Base-by-base conservation (phyloP, 2,888 invertebrate species). In the Polymixis flavicincta region DNA sequence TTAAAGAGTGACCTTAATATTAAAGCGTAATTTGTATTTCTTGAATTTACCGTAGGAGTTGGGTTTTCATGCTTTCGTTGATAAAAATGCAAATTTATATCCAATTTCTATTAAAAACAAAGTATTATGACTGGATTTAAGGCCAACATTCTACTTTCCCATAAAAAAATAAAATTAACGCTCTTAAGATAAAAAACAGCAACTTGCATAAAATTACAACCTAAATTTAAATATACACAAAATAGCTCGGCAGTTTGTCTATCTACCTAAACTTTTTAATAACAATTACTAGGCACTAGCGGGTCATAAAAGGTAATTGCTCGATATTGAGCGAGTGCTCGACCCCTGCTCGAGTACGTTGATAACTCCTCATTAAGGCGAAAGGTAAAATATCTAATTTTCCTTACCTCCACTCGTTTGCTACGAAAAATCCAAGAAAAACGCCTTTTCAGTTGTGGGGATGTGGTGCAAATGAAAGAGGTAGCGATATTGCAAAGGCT, bases 351-450 rank as follows among this genome's bases (percentile, higher is more conserved):
- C 87, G 86, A 89, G 89, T 87, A 76, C 84, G 83, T 82, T 91
- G 92, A 92, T 94, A 93, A 93, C 90, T 92, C 90, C 92, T 93
- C 93, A 94, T 94, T 94, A 94, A 89, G 89, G 71, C 84, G 82
- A 85, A 78, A 88, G 88, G 91, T 90, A 91, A 93, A 93, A 92
- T 92, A 93, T 93, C 93, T 93, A 93, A 95, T 95, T 95, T 94
- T 89, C 91, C 88, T 88, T 91, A 90, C 92, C 90, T 91, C 88
- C 89, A 84, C 89, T 87, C 88, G 87, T 90, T 90, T 89, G 90
- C 90, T 92, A 91, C 90, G 92, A 93, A 94, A 94, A 93, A 92
- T 92, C 90, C 89, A 90, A 92, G 92, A 92, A 92, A 92, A 93
- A 93, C 92, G 86, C 88, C 86, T 88, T 90, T 90, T 89, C 84